Percentiles rank a stretch among this genome's conserved stretches.
Conservation (phyloP, 1,140 invertebrate genomes). For the Aphidius ervi region DNA sequence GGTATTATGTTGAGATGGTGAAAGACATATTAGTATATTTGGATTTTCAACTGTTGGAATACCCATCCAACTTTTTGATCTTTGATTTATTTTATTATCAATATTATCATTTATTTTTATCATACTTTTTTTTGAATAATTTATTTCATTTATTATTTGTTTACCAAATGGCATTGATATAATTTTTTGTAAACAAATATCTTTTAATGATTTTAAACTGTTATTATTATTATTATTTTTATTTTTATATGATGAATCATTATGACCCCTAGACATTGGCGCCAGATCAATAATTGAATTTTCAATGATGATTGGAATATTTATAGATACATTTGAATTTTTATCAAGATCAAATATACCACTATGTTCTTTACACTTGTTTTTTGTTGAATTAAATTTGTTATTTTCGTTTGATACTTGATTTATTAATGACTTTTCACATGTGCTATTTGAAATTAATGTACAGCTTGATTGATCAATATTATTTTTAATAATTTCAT, state of each 20-base stretch:
- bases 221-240: constrained; percentile 9
- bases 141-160: constrained; percentile 63
- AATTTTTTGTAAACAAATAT: constrained; percentile 62
- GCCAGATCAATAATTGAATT: too few relatives aligned
- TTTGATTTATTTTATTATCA: constrained; percentile 30
- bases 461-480: too few relatives aligned
- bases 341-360: too few relatives aligned
- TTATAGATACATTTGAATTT: too few relatives aligned
- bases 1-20: constrained; percentile 64
- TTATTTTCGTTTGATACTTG: too few relatives aligned
- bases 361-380: too few relatives aligned
- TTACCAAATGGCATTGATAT: constrained; percentile 62
- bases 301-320: too few relatives aligned
- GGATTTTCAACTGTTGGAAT: constrained; percentile 59
- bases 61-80: constrained; percentile 55
- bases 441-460: too few relatives aligned
- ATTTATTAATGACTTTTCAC: too few relatives aligned
- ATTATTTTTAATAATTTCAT: too few relatives aligned
- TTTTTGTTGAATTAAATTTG: too few relatives aligned
- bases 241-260: constrained; percentile 4
- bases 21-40: constrained; percentile 62
- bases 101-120: constrained; percentile 29
- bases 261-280: constrained; percentile 11
- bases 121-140: constrained; percentile 45
- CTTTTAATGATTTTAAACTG: constrained; percentile 43